phyloP scores from a whole-genome alignment of 2,888 invertebrate species.

The Acleris cristana region DNA sequence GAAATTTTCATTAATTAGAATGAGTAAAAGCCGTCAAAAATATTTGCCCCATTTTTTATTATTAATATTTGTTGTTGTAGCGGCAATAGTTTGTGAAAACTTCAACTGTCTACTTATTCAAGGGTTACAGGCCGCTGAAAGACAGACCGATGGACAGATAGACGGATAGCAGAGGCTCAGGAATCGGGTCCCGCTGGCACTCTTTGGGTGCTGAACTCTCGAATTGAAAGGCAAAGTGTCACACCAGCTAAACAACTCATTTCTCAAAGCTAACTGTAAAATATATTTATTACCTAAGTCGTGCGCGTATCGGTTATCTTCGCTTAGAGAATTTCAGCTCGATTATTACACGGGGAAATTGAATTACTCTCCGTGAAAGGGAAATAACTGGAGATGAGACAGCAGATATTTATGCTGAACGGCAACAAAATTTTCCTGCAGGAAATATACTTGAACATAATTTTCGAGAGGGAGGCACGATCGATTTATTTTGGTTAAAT shows the following conservation, averaged over 20 bases:
- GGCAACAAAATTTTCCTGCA: conserved; percentile 6
- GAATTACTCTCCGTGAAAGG: conserved; percentile 6
- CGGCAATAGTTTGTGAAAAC: no score
- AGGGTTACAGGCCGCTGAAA: no score
- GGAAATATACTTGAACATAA: conserved; percentile 4
- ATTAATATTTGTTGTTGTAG: background rate
- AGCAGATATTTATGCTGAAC: conserved; percentile 3
- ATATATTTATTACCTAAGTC: background rate
- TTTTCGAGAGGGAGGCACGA: background rate
- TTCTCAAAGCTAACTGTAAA: no score
- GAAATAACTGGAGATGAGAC: conserved; percentile 1
- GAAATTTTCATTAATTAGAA: no score
- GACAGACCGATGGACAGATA: no score
- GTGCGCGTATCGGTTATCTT: background rate
- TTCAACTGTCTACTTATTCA: no score
- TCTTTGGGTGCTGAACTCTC: no score
- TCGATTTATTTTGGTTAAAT: background rate
- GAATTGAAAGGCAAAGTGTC: no score
- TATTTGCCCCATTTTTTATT: background rate
- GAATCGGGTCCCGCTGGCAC: no score
- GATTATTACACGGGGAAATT: conserved; percentile 25
- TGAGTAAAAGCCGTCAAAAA: no score
- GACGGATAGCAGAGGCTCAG: no score
- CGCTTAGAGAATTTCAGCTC: background rate
- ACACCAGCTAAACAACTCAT: no score